These are phyloP conservation scores for Petrophora chlorosata DNA, from an alignment of 2,888 invertebrate genomes.

Conservation along the genomic window DNA sequence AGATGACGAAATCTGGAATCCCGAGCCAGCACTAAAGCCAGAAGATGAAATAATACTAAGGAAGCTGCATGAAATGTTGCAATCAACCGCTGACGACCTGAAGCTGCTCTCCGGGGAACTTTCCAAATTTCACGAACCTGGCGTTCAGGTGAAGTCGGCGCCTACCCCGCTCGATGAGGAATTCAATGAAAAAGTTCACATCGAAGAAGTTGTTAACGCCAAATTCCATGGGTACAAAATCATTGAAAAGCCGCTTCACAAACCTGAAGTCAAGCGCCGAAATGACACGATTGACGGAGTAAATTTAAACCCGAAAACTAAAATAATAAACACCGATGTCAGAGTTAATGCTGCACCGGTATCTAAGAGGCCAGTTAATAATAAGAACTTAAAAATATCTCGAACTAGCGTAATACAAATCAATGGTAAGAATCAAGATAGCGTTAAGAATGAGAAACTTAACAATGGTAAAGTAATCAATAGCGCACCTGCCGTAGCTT, in stretches of 20 bases:
- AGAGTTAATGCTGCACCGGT: slow-evolving; percentile 44
- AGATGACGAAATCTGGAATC: slow-evolving; percentile 73
- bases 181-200: slow-evolving; percentile 76
- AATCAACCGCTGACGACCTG: slow-evolving; percentile 76
- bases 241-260: slow-evolving; percentile 45
- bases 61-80: slow-evolving; percentile 76
- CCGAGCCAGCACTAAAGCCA: slow-evolving; percentile 70
- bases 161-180: slow-evolving; percentile 74
- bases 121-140: slow-evolving; percentile 63
- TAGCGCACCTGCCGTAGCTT: slow-evolving; percentile 54
- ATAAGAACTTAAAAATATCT: slow-evolving; percentile 59
- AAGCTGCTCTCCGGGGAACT: slow-evolving; percentile 73
- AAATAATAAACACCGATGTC: slow-evolving; percentile 45
- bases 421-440: slow-evolving; percentile 48
- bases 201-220: slow-evolving; percentile 77
- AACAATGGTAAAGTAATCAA: slow-evolving; percentile 49
- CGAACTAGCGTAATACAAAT: slow-evolving; percentile 64
- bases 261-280: slow-evolving; percentile 37
- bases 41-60: slow-evolving; percentile 75
- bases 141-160: slow-evolving; percentile 58
- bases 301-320: slow-evolving; percentile 37
- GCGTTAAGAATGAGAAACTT: slow-evolving; percentile 44
- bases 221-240: slow-evolving; percentile 76
- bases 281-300: slow-evolving; percentile 24
- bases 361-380: slow-evolving; percentile 45